These are phyloP conservation scores for Parnassius smintheus DNA, from an alignment of 2,888 invertebrate genomes.

Conservation along the genomic window DNA sequence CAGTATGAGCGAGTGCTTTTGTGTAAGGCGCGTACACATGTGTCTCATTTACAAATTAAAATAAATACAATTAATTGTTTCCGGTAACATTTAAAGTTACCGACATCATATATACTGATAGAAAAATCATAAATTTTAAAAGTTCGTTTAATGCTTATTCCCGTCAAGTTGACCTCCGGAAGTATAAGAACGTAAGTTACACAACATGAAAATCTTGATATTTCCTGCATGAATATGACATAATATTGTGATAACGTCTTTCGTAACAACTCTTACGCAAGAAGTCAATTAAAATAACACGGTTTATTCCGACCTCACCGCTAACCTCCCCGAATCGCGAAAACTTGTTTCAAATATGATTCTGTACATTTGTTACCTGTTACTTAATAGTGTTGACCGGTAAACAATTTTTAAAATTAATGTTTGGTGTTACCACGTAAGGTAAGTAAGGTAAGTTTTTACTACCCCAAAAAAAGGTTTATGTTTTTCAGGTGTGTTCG, in stretches of 20 bases:
- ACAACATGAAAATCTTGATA: slow-evolving; percentile 27
- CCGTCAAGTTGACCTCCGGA: slow-evolving; percentile 14
- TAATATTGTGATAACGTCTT: slow-evolving; percentile 25
- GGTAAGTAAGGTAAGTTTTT: too few species aligned
- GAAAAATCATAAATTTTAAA: too few species aligned
- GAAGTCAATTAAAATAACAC: slow-evolving; percentile 23
- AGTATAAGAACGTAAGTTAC: slow-evolving; percentile 15
- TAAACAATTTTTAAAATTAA: neutral
- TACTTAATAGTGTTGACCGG: slow-evolving; percentile 16
- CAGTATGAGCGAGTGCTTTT: too few species aligned
- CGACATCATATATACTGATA: too few species aligned
- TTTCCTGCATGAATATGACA: slow-evolving; percentile 26
- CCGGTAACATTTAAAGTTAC: too few species aligned
- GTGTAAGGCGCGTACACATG: too few species aligned
- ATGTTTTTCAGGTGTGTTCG: too few species aligned
- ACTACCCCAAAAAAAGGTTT: too few species aligned
- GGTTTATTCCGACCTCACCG: slow-evolving; percentile 20
- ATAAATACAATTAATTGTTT: too few species aligned
- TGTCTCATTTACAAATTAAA: too few species aligned
- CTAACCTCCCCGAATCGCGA: slow-evolving; percentile 9
- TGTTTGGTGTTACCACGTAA: too few species aligned
- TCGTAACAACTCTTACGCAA: slow-evolving; percentile 26
- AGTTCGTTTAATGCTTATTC: too few species aligned
- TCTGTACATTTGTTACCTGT: slow-evolving; percentile 8
- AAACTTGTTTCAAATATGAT: slow-evolving; percentile 10